Conservation (phyloP, 2,797 vertebrate genomes). For the Calcarius lapponicus region DNA sequence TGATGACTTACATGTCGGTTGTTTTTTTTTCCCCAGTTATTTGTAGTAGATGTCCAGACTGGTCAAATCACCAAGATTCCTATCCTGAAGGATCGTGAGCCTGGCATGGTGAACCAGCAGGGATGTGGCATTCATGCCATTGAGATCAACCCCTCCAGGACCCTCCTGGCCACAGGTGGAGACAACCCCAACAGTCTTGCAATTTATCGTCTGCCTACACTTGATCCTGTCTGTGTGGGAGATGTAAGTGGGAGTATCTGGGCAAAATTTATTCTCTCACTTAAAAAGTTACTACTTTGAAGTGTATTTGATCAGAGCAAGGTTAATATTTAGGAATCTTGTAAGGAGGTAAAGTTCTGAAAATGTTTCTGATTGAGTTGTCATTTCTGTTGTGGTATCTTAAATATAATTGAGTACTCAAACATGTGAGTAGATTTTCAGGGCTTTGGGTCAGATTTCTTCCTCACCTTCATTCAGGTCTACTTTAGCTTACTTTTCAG, state of each 20-base stretch:
- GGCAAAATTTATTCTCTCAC: background rate
- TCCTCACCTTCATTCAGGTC: background rate
- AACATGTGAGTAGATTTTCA: background rate
- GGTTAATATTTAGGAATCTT: background rate
- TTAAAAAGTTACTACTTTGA: background rate
- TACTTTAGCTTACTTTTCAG: background rate
- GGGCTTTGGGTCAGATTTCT: background rate
- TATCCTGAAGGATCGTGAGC: conserved; percentile 93
- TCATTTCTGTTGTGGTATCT: background rate
- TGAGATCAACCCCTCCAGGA: conserved; percentile 93
- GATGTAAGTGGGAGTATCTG: conserved; percentile 85
- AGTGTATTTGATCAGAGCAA: background rate
- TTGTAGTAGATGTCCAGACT: conserved; percentile 93
- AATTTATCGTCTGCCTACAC: conserved; percentile 92
- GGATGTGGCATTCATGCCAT: conserved; percentile 98
- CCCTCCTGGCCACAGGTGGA: conserved; percentile 93
- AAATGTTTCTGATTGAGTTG: background rate
- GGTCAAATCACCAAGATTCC: conserved; percentile 96
- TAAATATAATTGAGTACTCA: background rate
- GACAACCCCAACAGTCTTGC: conserved; percentile 99
- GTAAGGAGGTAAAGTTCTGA: background rate
- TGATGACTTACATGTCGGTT: no score
- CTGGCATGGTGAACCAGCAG: conserved; percentile 85
- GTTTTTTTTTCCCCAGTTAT: conserved; percentile 79
- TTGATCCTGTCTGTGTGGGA: conserved; percentile 97